Base-by-base conservation (phyloP, 2,888 invertebrate species). In the Schrankia costaestrigalis region DNA sequence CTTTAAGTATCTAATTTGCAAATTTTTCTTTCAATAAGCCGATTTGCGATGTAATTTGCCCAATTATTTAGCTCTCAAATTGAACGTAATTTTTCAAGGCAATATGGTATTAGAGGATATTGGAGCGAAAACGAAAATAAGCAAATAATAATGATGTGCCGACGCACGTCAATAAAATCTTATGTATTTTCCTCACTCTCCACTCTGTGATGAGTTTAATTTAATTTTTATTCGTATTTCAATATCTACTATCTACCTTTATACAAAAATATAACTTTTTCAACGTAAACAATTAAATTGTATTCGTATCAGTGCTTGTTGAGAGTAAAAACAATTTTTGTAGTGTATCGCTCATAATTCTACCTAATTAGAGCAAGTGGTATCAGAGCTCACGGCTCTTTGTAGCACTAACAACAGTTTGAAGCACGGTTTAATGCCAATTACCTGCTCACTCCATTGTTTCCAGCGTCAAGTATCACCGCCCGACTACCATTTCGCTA, bases 1-100 rank as follows among this genome's bases (percentile, higher is more conserved):
- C 69, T 72, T 71, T 74, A 78, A 84, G 78, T 75, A 75, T 57
- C 77, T 78, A 77, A 83, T 83, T 85, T 78, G 67, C 53, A 56
- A 65, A 61, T 69, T 73, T 77, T 80, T 72, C 46, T 56, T 60
- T 48, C 55, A 53, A 43, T 75, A 79, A 82, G 78, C 65, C 72
- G 83, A 78, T 83, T 83, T 76, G 46, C 52, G 49, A 57, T 54
- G 65, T 74, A 77, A 84, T 81, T 81, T 74, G 63, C 49, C 70
- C 74, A 81, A 79, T 85, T 80, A 85, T 79, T 72, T 68, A 71
- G 63, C 71, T 73, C 70, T 70, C 61, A 72, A 78, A 74, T 73
- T 60, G 70, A 59, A 63, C 57, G 71, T 72, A 78, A 81, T 78
- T 75, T 79, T 77, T 69, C 63, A 68, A 62, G 57, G 62, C 62